Conservation (phyloP, 2,797 vertebrate species). For the Mormyrus proboscirostris region DNA sequence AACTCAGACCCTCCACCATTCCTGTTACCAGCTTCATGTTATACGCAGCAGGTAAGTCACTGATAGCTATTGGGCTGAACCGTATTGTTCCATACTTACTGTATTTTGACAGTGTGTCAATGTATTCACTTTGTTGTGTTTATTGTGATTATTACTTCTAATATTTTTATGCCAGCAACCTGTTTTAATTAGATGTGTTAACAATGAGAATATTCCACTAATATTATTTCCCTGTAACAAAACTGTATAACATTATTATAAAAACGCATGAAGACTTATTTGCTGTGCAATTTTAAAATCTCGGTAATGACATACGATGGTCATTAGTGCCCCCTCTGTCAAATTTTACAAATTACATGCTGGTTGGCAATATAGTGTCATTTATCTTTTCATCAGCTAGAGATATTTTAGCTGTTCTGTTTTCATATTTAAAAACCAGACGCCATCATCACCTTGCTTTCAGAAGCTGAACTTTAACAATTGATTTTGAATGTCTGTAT, state of each 20-base stretch:
- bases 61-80: not conserved
- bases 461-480: not conserved
- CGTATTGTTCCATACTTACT: not conserved
- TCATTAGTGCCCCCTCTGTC: not conserved
- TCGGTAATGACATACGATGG: not conserved
- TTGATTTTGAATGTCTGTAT: not conserved
- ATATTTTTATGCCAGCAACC: not conserved
- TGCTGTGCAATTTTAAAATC: not conserved
- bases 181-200: not conserved
- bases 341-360: not conserved
- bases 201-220: not conserved
- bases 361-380: not conserved
- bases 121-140: not conserved
- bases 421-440: not conserved
- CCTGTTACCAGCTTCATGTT: not conserved
- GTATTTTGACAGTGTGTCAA: not conserved
- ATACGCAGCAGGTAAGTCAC: not conserved
- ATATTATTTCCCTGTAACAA: not conserved
- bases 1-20: not conserved
- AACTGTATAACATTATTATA: not conserved
- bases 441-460: not conserved
- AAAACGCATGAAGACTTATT: not conserved
- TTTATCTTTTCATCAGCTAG: not conserved
- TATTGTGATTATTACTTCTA: not conserved
- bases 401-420: not conserved